Conservation (phyloP, 2,797 vertebrate genomes). For the Lerista edwardsae region DNA sequence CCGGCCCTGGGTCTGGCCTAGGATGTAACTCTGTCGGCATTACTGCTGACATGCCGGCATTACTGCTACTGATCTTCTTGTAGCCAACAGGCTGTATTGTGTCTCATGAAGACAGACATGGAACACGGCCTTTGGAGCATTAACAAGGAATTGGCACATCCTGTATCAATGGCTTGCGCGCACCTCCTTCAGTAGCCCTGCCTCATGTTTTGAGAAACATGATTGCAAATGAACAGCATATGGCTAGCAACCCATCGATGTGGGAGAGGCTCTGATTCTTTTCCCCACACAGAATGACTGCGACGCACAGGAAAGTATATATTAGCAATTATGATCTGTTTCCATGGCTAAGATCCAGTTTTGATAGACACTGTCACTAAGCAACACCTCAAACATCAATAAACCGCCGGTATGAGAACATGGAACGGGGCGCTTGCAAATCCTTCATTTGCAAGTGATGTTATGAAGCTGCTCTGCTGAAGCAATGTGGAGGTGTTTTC, state of each 20-base stretch:
- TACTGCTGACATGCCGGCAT: too few relatives aligned
- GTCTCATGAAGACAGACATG: background rate
- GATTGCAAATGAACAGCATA: background rate
- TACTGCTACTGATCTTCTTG: background rate
- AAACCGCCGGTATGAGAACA: background rate
- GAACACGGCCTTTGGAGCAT: background rate
- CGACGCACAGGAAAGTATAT: conserved; percentile 19
- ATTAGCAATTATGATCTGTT: conserved; percentile 43
- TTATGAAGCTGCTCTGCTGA: conserved; percentile 47
- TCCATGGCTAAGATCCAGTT: conserved; percentile 3
- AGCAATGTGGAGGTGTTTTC: conserved; percentile 43
- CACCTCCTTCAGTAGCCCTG: background rate
- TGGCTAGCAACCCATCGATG: conserved; percentile 13
- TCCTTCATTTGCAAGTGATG: background rate
- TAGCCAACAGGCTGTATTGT: background rate
- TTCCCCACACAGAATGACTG: background rate
- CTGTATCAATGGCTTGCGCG: background rate
- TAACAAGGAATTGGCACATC: background rate
- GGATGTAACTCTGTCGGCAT: background rate
- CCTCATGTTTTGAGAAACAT: background rate
- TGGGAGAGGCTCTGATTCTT: conserved; percentile 7
- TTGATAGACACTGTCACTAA: background rate
- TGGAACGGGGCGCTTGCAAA: background rate
- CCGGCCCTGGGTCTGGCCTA: too few relatives aligned
- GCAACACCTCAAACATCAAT: conserved; percentile 23